Evolutionary conservation across 2,113 vertebrate genomes (phyloP).

Genomic region (Corythaixoides concolor): DNA sequence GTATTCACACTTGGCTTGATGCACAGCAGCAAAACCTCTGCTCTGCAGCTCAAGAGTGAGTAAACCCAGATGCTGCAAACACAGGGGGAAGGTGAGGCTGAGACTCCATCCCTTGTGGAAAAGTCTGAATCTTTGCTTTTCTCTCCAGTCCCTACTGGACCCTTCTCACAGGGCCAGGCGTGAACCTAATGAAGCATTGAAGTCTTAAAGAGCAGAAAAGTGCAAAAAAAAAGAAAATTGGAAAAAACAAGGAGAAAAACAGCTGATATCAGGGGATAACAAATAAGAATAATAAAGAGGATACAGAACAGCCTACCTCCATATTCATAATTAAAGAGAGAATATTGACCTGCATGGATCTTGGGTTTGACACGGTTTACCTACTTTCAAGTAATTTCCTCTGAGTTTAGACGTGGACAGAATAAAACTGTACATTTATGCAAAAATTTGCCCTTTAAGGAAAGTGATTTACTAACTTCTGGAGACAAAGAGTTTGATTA

Average conservation of each 20-base stretch:
- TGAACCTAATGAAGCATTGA: not conserved
- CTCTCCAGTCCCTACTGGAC: not conserved
- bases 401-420: not conserved
- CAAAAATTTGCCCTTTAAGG: not conserved
- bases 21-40: not conserved
- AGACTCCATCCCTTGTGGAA: not conserved
- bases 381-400: not conserved
- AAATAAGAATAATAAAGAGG: not conserved
- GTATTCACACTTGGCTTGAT: not conserved
- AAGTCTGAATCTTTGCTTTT: not conserved
- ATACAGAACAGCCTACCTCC: not conserved
- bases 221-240: not conserved
- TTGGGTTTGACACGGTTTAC: not conserved
- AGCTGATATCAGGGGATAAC: not conserved
- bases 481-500: not conserved
- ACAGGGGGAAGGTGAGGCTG: not conserved
- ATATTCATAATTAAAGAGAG: not conserved
- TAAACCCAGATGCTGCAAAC: not conserved
- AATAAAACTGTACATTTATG: not conserved
- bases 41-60: not conserved
- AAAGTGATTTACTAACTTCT: not conserved
- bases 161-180: accelerated
- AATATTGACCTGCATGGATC: not conserved
- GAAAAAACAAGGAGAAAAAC: not conserved
- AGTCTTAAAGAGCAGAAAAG: not conserved